A percentile compares a stretch with the other conserved stretches of the same genome.
Conservation (phyloP, 64 coral and sea anemone genomes). For the Actinia tenebrosa region DNA sequence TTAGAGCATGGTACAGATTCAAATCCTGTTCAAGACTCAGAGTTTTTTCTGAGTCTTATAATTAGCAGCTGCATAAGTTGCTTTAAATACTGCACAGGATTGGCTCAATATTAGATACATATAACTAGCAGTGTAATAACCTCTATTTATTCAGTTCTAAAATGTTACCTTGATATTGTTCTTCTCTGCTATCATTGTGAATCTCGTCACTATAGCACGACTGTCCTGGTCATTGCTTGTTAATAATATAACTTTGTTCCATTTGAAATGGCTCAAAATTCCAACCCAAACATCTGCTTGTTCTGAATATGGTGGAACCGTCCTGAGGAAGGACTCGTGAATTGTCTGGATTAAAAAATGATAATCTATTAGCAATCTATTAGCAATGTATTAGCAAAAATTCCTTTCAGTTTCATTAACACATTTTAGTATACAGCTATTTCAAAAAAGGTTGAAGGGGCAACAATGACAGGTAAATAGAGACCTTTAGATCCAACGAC, state of each 20-base stretch:
- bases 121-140: too few species aligned
- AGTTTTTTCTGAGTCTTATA: too few species aligned
- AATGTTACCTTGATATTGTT: conserved; percentile 65
- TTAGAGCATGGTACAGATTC: too few species aligned
- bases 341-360: conserved; percentile 23
- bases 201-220: conserved; percentile 64
- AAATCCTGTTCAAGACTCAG: too few species aligned
- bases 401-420: too few species aligned
- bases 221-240: conserved; percentile 97
- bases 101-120: too few species aligned
- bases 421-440: not conserved
- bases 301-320: conserved; percentile 79
- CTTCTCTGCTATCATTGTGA: conserved; percentile 60
- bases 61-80: too few species aligned
- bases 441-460: too few species aligned
- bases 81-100: too few species aligned
- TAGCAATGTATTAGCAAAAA: not conserved
- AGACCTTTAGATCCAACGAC: too few species aligned
- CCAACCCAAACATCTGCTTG: conserved; percentile 91
- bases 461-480: too few species aligned
- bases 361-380: not conserved
- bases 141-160: not conserved
- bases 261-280: conserved; percentile 62
- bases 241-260: conserved; percentile 74
- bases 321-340: conserved; percentile 83